Conservation (phyloP, 2,113 vertebrate genomes). For the Heterotilapia buettikoferi region DNA sequence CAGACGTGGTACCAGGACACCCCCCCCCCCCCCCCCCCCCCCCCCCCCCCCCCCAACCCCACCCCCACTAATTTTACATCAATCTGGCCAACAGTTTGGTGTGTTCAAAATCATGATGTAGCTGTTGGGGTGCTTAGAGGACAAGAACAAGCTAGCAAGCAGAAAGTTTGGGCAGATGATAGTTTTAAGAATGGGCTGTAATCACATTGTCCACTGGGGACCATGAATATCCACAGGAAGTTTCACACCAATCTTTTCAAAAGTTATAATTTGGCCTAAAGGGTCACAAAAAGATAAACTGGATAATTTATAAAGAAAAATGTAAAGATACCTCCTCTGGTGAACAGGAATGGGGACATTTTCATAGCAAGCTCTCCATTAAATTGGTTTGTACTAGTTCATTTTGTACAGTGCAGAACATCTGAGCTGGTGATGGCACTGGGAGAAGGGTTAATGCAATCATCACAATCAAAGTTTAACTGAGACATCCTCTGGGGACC, state of each 20-base stretch:
- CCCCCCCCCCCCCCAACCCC: neutral
- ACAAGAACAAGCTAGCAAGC: neutral
- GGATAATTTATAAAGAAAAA: neutral
- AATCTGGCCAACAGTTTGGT: neutral
- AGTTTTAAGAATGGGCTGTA: neutral
- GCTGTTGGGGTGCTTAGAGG: neutral
- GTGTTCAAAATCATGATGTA: neutral
- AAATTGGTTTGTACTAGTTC: neutral
- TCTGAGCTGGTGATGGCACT: neutral
- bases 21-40: too few species aligned
- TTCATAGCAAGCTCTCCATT: neutral
- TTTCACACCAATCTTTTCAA: neutral
- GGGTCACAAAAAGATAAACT: neutral
- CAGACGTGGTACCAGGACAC: too few species aligned
- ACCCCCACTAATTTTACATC: neutral
- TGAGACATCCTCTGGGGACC: neutral
- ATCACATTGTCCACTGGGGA: neutral
- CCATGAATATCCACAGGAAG: neutral
- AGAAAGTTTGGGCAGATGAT: neutral
- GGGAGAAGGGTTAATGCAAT: neutral
- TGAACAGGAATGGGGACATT: neutral
- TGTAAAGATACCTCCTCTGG: neutral
- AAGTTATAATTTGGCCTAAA: neutral
- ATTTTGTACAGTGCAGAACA: neutral
- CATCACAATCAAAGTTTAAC: neutral